These are phyloP conservation scores for Herpailurus yagouaroundi DNA, from an alignment of 2,113 vertebrate species.

Conservation along the genomic window DNA sequence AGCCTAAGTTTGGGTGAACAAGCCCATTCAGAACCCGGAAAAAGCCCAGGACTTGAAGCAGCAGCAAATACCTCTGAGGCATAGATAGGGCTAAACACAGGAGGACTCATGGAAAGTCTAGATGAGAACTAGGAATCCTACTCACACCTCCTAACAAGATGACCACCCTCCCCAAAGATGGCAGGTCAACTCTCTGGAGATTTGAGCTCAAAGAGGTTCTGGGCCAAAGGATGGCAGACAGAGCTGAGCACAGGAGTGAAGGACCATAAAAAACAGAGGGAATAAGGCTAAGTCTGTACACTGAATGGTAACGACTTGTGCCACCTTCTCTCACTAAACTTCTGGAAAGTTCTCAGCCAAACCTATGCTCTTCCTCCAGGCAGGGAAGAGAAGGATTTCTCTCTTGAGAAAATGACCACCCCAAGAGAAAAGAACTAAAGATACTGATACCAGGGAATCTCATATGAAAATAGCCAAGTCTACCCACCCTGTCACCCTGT, in stretches of 20 bases:
- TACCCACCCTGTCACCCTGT: background rate
- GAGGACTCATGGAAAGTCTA: background rate
- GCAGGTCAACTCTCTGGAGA: background rate
- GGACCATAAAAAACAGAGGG: background rate
- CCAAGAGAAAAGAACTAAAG: background rate
- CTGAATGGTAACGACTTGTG: background rate
- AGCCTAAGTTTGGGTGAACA: background rate
- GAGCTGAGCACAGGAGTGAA: background rate
- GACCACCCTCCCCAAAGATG: background rate
- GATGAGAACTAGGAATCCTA: background rate
- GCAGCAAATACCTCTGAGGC: background rate
- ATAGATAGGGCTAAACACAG: background rate
- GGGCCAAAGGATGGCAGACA: background rate
- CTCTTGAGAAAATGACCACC: background rate
- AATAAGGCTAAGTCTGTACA: background rate
- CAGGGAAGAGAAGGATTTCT: background rate
- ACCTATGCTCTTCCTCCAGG: background rate
- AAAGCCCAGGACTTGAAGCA: background rate
- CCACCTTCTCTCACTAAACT: background rate
- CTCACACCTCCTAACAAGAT: background rate
- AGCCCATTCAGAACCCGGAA: background rate
- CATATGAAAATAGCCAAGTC: background rate
- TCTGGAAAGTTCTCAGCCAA: constrained; percentile 31
- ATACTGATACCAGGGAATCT: background rate
- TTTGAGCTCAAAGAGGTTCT: background rate